These are phyloP conservation scores for Patiria miniata DNA, from an alignment of 35 echinoderm and acorn worm species.

Conservation along the genomic window DNA sequence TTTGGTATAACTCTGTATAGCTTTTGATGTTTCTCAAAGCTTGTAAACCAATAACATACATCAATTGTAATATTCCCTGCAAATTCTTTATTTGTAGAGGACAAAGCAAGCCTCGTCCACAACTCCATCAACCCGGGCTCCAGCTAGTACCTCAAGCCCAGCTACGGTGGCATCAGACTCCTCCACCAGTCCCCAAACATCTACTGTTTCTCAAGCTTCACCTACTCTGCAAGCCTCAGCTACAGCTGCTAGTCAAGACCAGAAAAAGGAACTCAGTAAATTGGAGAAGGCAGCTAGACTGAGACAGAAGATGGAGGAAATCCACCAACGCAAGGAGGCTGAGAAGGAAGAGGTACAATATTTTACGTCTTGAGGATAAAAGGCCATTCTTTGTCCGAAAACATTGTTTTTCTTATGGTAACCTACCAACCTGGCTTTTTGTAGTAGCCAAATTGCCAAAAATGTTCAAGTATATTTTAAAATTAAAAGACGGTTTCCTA, in stretches of 20 bases:
- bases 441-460: too few relatives aligned
- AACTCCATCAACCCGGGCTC: not conserved
- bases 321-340: slow-evolving; percentile 82
- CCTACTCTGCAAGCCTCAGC: not conserved
- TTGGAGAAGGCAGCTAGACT: slow-evolving; percentile 82
- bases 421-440: not conserved
- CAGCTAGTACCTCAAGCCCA: not conserved
- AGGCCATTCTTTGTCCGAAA: too few relatives aligned
- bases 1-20: too few relatives aligned
- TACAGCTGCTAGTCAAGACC: not conserved
- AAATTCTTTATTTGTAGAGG: not conserved
- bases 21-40: too few relatives aligned
- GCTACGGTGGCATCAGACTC: not conserved
- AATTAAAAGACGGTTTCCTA: too few relatives aligned
- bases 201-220: not conserved
- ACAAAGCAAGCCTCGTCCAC: not conserved
- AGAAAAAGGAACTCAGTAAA: slow-evolving; percentile 8
- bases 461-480: too few relatives aligned
- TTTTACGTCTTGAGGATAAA: too few relatives aligned
- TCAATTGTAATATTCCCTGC: not conserved
- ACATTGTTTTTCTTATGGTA: too few relatives aligned
- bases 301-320: slow-evolving; percentile 92
- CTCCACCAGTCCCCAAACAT: not conserved
- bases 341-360: slow-evolving; percentile 76
- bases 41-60: too few relatives aligned